Percentiles rank a stretch among this genome's conserved stretches.
These are phyloP conservation scores for Tipula confusa DNA, from an alignment of 2,888 invertebrate species.

Conservation along the genomic window DNA sequence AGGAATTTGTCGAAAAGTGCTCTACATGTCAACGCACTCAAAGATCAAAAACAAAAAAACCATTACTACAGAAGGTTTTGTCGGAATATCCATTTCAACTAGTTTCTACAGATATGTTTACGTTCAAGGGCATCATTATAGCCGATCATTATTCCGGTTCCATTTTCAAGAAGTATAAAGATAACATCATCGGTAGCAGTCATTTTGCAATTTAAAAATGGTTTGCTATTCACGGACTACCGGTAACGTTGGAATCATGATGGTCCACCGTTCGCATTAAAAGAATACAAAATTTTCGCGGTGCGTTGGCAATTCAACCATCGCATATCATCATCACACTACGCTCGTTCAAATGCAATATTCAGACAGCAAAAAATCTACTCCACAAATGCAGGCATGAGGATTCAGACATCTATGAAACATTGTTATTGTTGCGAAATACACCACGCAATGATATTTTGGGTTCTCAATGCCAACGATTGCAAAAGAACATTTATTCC, in stretches of 20 bases:
- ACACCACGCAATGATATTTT: no score
- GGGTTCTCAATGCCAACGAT: no score
- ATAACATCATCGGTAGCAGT: no score
- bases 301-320: neutral
- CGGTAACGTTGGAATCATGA: neutral
- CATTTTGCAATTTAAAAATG: neutral
- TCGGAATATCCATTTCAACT: neutral
- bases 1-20: neutral
- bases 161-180: neutral
- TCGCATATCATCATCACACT: no score
- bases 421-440: conserved; percentile 6
- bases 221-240: neutral
- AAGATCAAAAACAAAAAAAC: no score
- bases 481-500: neutral
- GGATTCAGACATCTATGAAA: neutral
- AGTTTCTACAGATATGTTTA: neutral
- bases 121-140: neutral
- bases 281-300: neutral
- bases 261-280: neutral
- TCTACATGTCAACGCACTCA: no score
- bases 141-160: neutral
- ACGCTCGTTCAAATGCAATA: no score
- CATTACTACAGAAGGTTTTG: no score
- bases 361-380: no score
- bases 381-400: neutral